Base-by-base conservation (phyloP, 1,140 invertebrate genomes). In the Nylanderia fulva region DNA sequence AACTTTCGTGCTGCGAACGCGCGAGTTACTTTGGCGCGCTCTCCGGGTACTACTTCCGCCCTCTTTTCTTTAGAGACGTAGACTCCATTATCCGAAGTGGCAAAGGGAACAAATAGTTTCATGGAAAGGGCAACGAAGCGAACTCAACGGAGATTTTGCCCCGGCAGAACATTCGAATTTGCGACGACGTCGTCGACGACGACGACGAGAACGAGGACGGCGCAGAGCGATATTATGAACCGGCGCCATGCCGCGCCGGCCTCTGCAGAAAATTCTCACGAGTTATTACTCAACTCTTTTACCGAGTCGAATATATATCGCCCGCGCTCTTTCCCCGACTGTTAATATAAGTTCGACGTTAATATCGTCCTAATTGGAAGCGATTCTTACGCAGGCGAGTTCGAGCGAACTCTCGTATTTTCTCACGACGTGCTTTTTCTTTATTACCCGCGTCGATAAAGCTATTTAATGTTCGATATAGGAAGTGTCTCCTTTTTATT, bases 211-310 rank as follows among this genome's bases (percentile, higher is more conserved):
- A 18, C 66, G 72, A n/a, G n/a, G n/a, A n/a, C n/a, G n/a, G n/a
- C n/a, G n/a, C n/a, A n/a, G n/a, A n/a, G 48, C 63, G 64, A 80
- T 80, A 80, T 80, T 80, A 45, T 39, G 77, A 56, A 80, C 63
- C 42, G 42, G 29, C 52, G 24, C 36, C 76, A 48, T 18, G 15
- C 75, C 33, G n/a, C 45, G 61, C 52, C 36, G 52, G 24, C 6
- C 64, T 48, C 45, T 21, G 52, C 52, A 58, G 66, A 72, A 72
- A 82, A 82, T 82, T 71, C n/a, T 58, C 48, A 72, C 77, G 77
- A 82, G 77, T 82, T 82, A 82, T 82, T 82, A 82, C 66, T 71
- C 71, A 82, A 82, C 77, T 82, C 77, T 82, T 82, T 72, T 82
- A 82, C 36, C 54, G 27, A 36, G 36, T 36, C 24, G 66, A 66